Evolutionary conservation across 2,113 vertebrate genomes (phyloP).

Genomic region (Saguinus midas): DNA sequence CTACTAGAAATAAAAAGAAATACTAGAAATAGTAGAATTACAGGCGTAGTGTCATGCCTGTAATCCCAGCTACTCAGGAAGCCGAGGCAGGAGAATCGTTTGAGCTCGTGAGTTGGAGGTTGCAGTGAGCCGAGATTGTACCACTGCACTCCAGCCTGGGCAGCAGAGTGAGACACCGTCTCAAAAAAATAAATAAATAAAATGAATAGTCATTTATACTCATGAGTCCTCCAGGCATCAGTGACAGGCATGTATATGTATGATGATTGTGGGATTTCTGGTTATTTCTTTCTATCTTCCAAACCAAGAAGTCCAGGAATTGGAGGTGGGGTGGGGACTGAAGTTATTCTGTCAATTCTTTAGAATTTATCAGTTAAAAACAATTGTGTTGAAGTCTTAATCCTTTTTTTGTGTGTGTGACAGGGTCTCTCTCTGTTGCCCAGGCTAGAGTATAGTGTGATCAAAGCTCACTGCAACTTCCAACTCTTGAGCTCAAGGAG

Average conservation of each 20-base stretch:
- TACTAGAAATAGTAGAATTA: too few relatives aligned
- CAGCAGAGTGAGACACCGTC: too few relatives aligned
- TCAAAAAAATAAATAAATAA: too few relatives aligned
- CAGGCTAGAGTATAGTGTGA: background rate
- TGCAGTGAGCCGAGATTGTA: too few relatives aligned
- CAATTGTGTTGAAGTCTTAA: background rate
- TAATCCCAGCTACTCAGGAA: too few relatives aligned
- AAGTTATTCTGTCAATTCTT: background rate
- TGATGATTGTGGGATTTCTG: background rate
- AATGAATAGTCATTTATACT: background rate
- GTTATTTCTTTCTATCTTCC: background rate
- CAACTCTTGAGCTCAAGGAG: background rate
- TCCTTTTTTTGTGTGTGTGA: background rate
- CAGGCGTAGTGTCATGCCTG: too few relatives aligned
- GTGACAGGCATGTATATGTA: background rate
- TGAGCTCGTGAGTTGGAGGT: too few relatives aligned
- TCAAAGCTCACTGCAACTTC: background rate
- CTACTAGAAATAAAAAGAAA: too few relatives aligned
- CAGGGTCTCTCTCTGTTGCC: background rate
- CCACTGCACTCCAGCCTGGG: too few relatives aligned
- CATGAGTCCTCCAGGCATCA: background rate
- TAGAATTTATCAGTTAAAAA: slow-evolving; percentile 16
- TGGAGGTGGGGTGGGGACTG: background rate
- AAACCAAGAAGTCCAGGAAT: background rate
- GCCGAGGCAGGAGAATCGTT: too few relatives aligned